phyloP scores from a whole-genome alignment of 1,140 invertebrate genomes.

The Listronotus oregonensis region DNA sequence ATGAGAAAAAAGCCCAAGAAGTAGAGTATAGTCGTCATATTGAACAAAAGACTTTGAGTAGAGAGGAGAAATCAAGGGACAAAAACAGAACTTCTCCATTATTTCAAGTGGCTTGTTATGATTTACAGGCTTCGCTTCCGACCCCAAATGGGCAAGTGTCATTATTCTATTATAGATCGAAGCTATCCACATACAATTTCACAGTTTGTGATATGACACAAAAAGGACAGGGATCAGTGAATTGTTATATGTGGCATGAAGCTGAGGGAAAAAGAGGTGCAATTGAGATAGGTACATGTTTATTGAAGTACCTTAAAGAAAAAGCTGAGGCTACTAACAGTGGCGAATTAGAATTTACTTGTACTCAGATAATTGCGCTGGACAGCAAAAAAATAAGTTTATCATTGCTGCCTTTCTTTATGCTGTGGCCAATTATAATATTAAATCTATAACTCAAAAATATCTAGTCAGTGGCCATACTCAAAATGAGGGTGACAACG shows the following conservation, averaged over 20 bases:
- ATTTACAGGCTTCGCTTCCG: conserved; percentile 52
- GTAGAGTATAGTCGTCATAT: conserved; percentile 36
- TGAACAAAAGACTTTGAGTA: conserved; percentile 31
- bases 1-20: conserved; percentile 39
- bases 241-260: conserved; percentile 57
- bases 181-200: conserved; percentile 57
- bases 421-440: too few relatives aligned
- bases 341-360: conserved; percentile 40
- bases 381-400: conserved; percentile 28
- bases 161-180: conserved; percentile 55
- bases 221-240: conserved; percentile 34
- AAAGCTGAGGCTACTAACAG: conserved; percentile 4
- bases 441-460: conserved; percentile 53
- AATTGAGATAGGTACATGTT: conserved; percentile 56
- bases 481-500: conserved; percentile 53
- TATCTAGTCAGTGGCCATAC: conserved; percentile 53
- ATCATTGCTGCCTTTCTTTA: conserved; percentile 47
- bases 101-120: conserved; percentile 35
- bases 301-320: conserved; percentile 49
- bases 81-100: not conserved
- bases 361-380: conserved; percentile 53
- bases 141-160: conserved; percentile 48
- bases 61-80: not conserved
- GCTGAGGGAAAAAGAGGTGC: conserved; percentile 52
- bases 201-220: conserved; percentile 51